These are phyloP conservation scores for Cosmia pyralina DNA, from an alignment of 2,888 invertebrate species.

Conservation along the genomic window DNA sequence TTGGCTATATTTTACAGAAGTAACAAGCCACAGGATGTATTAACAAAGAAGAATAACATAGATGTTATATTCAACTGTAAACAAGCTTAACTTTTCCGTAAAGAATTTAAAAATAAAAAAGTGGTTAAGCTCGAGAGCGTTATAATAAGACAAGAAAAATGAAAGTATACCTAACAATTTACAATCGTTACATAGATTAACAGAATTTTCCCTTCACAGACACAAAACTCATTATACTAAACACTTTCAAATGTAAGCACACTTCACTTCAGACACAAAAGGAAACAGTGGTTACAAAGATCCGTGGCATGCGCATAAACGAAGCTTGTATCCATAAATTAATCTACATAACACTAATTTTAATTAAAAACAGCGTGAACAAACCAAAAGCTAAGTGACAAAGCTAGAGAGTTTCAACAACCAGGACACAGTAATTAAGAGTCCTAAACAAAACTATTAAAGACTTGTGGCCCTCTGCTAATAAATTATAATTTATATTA, in stretches of 20 bases:
- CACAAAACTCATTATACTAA: slow-evolving; percentile 33
- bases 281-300: slow-evolving; percentile 21
- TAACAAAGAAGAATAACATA: not conserved
- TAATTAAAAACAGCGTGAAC: slow-evolving; percentile 45
- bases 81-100: too few relatives aligned
- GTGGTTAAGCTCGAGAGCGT: too few relatives aligned
- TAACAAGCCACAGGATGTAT: not conserved
- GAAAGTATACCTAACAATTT: not conserved
- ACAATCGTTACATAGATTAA: not conserved
- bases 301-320: slow-evolving; percentile 2
- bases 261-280: slow-evolving; percentile 15
- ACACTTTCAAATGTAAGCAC: not conserved
- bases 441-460: slow-evolving; percentile 66
- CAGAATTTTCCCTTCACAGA: slow-evolving; percentile 5
- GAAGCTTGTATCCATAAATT: slow-evolving; percentile 32
- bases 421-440: slow-evolving; percentile 65
- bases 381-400: slow-evolving; percentile 55
- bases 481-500: slow-evolving; percentile 55
- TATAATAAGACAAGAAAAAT: too few relatives aligned
- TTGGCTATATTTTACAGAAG: not conserved
- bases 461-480: slow-evolving; percentile 52
- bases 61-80: too few relatives aligned
- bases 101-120: too few relatives aligned
- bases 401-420: slow-evolving; percentile 52
- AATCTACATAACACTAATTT: slow-evolving; percentile 47